Evolutionary conservation across 2,113 vertebrate species (phyloP).

Genomic region (Vidua macroura): DNA sequence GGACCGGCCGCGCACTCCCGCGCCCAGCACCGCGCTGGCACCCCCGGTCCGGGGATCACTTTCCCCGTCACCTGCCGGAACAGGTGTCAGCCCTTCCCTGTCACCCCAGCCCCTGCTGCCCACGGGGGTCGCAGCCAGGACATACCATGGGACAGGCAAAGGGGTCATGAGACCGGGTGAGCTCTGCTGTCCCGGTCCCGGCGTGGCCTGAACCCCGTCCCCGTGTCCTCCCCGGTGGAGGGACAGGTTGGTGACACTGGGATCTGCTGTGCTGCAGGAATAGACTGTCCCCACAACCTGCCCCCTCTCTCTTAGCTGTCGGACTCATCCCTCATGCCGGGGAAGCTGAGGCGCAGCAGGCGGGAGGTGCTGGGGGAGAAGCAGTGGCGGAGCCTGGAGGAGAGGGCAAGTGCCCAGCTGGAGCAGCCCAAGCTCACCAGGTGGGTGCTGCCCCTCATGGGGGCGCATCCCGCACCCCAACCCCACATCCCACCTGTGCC

Average conservation of each 20-base stretch:
- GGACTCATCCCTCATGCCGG: not conserved
- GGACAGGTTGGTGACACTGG: not conserved
- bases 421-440: not conserved
- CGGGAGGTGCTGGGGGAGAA: constrained; percentile 56
- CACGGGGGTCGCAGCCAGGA: not conserved
- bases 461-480: not conserved
- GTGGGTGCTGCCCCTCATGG: not conserved
- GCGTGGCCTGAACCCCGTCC: not conserved
- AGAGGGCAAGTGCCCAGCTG: not conserved
- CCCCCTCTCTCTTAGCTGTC: not conserved
- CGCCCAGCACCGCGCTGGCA: not conserved
- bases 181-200: not conserved
- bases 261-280: not conserved
- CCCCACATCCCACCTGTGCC: not conserved
- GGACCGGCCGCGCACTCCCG: accelerated
- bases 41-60: not conserved
- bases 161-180: accelerated
- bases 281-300: not conserved
- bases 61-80: not conserved
- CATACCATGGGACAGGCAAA: not conserved
- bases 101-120: not conserved
- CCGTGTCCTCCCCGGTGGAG: not conserved
- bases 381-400: constrained; percentile 80
- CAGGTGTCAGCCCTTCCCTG: not conserved
- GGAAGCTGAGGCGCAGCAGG: constrained; percentile 60